Evolutionary conservation across 2,797 vertebrate genomes (phyloP), one percentile per base, ranked within the genome.

Genomic region (Adelosebastes latens): DNA sequence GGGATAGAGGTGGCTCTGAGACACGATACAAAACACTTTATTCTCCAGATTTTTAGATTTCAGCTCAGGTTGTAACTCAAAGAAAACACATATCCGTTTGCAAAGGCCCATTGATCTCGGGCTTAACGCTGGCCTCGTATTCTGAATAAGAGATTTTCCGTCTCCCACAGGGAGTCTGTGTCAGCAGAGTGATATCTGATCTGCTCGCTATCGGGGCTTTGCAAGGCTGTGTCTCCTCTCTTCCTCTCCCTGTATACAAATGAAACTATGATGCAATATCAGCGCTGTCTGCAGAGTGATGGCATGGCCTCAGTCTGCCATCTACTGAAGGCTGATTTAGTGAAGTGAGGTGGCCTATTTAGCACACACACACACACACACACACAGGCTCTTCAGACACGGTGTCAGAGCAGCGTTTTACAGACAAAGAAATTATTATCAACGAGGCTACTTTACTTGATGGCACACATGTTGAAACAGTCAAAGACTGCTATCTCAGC

Each of bases 41-140:
- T 12, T 68, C 67, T 58, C 8, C 16, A 68, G 29, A 73, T 55
- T 79, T 86, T 83, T 52, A 74, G 42, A 67, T 85, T 82, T 55
- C 66, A 49, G 46, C 53, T 87, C 42, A 79, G 64, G 70, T 59
- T 79, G 25, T 62, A 52, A 53, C 53, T 73, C 9, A 65, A 79
- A 84, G 42, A 49, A 75, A 84, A 60, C 55, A 36, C 10, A 73
- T 12, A 42, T 87, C 64, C 49, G 29, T 29, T 69, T 67, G 66
- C 31, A 68, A 52, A 77, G 65, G 31, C 56, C 64, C 56, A 81
- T 82, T 91, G 86, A 83, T 89, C 66, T 60, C 8, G 14, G 69
- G 29, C 36, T 81, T 75, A 70, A 75, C 16, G 13, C 16, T 42
- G 63, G 58, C 16, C 68, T 79, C 27, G 74, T 53, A 53, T 42